Evolutionary conservation across 2,113 vertebrate genomes (phyloP).

Genomic region (Syngnathus scovelli): DNA sequence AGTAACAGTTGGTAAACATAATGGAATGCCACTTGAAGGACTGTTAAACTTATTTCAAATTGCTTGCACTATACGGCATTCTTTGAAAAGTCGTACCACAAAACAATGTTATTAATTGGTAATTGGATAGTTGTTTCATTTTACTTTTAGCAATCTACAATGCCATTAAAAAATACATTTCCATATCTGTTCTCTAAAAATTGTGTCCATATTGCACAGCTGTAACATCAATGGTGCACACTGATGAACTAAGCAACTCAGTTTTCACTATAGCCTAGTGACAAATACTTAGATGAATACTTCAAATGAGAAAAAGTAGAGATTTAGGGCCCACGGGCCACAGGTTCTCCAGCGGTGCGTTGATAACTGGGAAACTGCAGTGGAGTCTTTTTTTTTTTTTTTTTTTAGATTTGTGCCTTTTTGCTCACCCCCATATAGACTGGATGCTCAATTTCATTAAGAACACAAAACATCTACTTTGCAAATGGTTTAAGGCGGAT

Average conservation of each 20-base stretch:
- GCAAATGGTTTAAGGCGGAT: conserved; percentile 29
- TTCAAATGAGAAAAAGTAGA: conserved; percentile 20
- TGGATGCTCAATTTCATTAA: conserved; percentile 3
- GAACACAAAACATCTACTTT: conserved; percentile 17
- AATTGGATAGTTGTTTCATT: background rate
- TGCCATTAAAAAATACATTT: no score
- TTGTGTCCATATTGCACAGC: no score
- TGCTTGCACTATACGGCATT: background rate
- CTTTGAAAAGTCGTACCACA: background rate
- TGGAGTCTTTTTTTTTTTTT: conserved; percentile 39
- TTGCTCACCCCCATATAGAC: conserved; percentile 27
- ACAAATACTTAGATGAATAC: conserved; percentile 37
- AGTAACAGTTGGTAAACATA: background rate
- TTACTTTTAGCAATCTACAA: background rate
- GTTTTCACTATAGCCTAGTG: conserved; percentile 21
- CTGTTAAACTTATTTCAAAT: background rate
- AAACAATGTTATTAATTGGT: background rate
- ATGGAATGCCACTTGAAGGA: background rate
- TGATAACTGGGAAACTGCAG: conserved; percentile 6
- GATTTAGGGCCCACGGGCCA: background rate
- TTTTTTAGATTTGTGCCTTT: conserved; percentile 20
- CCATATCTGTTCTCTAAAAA: background rate
- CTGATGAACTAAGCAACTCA: conserved; percentile 32
- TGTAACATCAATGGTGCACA: conserved; percentile 25
- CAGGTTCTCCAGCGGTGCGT: background rate